Conservation (phyloP, 2,888 invertebrate genomes). For the Microchrysa polita region DNA sequence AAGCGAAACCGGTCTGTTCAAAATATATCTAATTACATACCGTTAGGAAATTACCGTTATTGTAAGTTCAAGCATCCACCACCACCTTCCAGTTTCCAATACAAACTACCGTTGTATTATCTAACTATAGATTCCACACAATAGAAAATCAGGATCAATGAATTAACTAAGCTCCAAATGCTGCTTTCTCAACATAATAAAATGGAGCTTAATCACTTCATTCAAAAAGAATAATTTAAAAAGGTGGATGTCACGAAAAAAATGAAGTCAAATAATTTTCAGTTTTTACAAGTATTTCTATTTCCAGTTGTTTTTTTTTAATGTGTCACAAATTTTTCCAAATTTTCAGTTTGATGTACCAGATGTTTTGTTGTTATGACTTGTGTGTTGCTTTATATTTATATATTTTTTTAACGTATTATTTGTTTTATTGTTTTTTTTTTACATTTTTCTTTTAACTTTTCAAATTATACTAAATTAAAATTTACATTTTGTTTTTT, state of each 20-base stretch:
- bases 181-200: too few relatives aligned
- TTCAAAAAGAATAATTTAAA: not conserved
- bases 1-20: too few relatives aligned
- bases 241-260: slow-evolving; percentile 22
- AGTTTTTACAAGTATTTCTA: slow-evolving; percentile 42
- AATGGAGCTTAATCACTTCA: not conserved
- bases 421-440: not conserved
- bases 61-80: too few relatives aligned
- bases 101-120: too few relatives aligned
- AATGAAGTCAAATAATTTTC: slow-evolving; percentile 30
- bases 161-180: too few relatives aligned
- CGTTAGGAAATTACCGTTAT: too few relatives aligned
- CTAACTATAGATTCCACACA: too few relatives aligned
- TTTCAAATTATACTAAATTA: slow-evolving; percentile 12
- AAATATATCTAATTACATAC: too few relatives aligned
- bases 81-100: too few relatives aligned
- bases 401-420: not conserved
- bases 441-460: slow-evolving; percentile 23
- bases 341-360: not conserved
- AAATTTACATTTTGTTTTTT: slow-evolving; percentile 15
- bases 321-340: slow-evolving; percentile 33
- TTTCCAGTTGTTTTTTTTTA: slow-evolving; percentile 37
- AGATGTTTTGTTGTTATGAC: not conserved
- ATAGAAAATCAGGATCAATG: too few relatives aligned
- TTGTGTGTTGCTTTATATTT: slow-evolving; percentile 2